These are phyloP conservation scores for Climacteris rufus DNA, from an alignment of 2,113 vertebrate species.

Conservation along the genomic window DNA sequence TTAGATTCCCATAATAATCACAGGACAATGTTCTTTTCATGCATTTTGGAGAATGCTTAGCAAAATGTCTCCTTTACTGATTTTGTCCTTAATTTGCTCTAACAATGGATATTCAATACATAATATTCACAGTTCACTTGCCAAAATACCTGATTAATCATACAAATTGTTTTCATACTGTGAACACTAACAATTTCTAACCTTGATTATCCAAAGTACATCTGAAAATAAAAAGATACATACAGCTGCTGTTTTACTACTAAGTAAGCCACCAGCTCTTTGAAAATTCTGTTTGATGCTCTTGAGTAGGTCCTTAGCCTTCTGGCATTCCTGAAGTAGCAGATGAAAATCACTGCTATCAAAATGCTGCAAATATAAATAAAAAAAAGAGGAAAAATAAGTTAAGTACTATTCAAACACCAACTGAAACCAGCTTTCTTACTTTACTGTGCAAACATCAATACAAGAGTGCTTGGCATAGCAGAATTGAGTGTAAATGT, in stretches of 20 bases:
- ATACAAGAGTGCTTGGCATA: background rate
- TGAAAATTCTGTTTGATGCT: conserved; percentile 51
- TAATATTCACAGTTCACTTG: background rate
- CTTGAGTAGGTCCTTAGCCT: conserved; percentile 66
- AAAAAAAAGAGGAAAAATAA: background rate
- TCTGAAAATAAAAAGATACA: background rate
- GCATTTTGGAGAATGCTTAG: background rate
- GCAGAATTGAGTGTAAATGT: background rate
- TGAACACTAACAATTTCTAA: background rate
- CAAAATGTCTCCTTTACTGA: background rate
- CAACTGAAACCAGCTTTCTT: background rate
- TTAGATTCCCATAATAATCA: background rate
- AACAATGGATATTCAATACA: background rate
- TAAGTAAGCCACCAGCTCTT: conserved; percentile 22
- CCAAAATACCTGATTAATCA: background rate
- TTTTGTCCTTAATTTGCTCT: background rate
- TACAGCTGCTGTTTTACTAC: conserved; percentile 55
- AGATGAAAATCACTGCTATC: conserved; percentile 67
- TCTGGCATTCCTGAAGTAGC: conserved; percentile 70
- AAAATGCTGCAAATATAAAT: conserved; percentile 50
- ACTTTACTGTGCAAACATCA: background rate
- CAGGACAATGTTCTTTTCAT: background rate
- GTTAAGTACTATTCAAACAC: background rate
- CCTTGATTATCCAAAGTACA: background rate
- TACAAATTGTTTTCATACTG: background rate